A percentile compares a stretch with the other conserved stretches of the same genome.
Conservation (phyloP, 2,113 vertebrate species). For the Shinisaurus crocodilurus region DNA sequence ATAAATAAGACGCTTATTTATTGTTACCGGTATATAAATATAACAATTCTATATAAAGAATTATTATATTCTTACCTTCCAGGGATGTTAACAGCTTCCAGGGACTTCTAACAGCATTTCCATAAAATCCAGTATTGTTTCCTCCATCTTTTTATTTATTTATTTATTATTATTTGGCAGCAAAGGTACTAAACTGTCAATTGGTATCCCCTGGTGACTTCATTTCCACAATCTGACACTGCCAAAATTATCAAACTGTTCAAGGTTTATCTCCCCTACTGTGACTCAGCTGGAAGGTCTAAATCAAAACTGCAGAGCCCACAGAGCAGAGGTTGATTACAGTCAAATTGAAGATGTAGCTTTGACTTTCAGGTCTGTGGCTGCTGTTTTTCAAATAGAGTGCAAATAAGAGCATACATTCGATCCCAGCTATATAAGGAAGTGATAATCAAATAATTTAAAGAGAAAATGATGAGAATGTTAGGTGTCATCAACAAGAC, state of each 20-base stretch:
- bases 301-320: slow-evolving; percentile 50
- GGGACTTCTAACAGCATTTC: slow-evolving; percentile 30
- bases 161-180: slow-evolving; percentile 45
- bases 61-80: not conserved
- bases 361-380: slow-evolving; percentile 40
- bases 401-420: not conserved
- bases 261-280: slow-evolving; percentile 57
- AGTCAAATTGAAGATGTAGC: slow-evolving; percentile 53
- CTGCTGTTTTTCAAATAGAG: slow-evolving; percentile 16
- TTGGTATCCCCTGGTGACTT: slow-evolving; percentile 54
- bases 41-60: too few relatives aligned
- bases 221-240: slow-evolving; percentile 55
- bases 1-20: not conserved
- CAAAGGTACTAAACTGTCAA: slow-evolving; percentile 59
- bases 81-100: slow-evolving; percentile 21
- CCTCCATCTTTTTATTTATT: not conserved
- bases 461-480: not conserved
- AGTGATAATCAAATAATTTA: not conserved
- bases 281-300: slow-evolving; percentile 55
- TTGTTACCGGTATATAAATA: too few relatives aligned
- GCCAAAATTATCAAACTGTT: slow-evolving; percentile 50
- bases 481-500: not conserved
- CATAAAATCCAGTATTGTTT: not conserved
- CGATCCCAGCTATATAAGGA: not conserved
- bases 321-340: slow-evolving; percentile 46